phyloP scores from a whole-genome alignment of 2,888 invertebrate genomes.

The Embidobia sp. region DNA sequence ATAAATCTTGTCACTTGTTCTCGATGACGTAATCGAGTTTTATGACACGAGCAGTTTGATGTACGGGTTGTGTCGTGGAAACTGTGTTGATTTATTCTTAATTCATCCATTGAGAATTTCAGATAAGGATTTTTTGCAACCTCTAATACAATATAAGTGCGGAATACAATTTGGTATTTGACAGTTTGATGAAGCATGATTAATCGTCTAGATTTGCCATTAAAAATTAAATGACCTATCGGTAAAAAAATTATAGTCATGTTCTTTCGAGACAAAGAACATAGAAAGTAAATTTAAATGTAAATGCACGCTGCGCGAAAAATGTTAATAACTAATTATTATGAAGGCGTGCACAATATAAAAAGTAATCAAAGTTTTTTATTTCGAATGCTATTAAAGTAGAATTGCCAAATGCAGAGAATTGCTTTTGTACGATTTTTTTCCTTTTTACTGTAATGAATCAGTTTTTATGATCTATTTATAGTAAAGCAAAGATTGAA shows the following conservation, averaged over 20 bases:
- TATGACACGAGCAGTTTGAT: constrained; percentile 39
- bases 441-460: too few species aligned
- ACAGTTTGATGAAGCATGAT: constrained; percentile 16
- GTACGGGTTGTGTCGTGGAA: constrained; percentile 9
- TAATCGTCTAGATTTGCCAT: constrained; percentile 18
- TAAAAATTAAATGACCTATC: constrained; percentile 10
- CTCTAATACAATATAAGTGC: constrained; percentile 1
- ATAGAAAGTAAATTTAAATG: constrained; percentile 8
- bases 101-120: constrained; percentile 2
- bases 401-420: too few species aligned
- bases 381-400: too few species aligned
- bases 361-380: background rate
- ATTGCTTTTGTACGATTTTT: too few species aligned
- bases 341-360: too few species aligned
- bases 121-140: background rate
- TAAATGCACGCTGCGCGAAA: background rate
- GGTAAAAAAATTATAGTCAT: background rate
- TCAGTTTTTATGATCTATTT: too few species aligned
- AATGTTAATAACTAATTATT: too few species aligned
- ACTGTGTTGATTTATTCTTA: constrained; percentile 37
- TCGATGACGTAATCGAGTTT: constrained; percentile 41
- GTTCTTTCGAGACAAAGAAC: background rate
- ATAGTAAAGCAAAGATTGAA: too few species aligned
- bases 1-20: constrained; percentile 56
- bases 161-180: constrained; percentile 5